These are phyloP conservation scores for Drosophila micromelanica DNA, from an alignment of 1,140 invertebrate genomes.

Conservation along the genomic window DNA sequence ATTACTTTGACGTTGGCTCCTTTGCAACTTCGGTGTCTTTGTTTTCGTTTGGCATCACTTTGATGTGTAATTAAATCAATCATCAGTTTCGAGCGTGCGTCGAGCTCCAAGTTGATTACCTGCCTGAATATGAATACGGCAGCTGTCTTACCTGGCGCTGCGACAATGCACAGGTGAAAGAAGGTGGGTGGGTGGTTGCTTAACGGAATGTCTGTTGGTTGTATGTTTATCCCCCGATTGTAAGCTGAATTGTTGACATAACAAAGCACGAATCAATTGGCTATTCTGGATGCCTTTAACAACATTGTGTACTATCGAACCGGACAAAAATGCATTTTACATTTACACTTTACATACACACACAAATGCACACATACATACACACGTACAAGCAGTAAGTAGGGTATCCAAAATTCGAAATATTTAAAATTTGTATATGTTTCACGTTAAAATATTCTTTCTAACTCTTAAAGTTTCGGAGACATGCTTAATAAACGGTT, in stretches of 20 bases:
- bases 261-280: slow-evolving; percentile 1
- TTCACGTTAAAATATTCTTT: too few relatives aligned
- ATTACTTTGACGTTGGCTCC: slow-evolving; percentile 56
- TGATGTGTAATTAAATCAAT: slow-evolving; percentile 83
- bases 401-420: too few relatives aligned
- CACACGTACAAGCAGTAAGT: too few relatives aligned
- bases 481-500: too few relatives aligned
- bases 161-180: neutral
- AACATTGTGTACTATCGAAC: neutral
- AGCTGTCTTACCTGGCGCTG: neutral
- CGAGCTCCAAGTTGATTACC: slow-evolving; percentile 35
- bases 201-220: neutral
- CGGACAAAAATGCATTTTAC: too few relatives aligned
- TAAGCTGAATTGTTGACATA: slow-evolving; percentile 3
- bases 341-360: too few relatives aligned
- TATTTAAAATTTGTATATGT: too few relatives aligned
- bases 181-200: too few relatives aligned
- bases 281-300: neutral
- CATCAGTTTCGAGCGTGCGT: slow-evolving; percentile 59
- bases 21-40: slow-evolving; percentile 16
- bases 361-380: too few relatives aligned
- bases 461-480: too few relatives aligned
- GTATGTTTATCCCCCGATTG: neutral
- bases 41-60: slow-evolving; percentile 52
- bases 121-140: slow-evolving; percentile 7